These are phyloP conservation scores for Atherinomorus stipes DNA, from an alignment of 2,113 vertebrate species.

Conservation along the genomic window DNA sequence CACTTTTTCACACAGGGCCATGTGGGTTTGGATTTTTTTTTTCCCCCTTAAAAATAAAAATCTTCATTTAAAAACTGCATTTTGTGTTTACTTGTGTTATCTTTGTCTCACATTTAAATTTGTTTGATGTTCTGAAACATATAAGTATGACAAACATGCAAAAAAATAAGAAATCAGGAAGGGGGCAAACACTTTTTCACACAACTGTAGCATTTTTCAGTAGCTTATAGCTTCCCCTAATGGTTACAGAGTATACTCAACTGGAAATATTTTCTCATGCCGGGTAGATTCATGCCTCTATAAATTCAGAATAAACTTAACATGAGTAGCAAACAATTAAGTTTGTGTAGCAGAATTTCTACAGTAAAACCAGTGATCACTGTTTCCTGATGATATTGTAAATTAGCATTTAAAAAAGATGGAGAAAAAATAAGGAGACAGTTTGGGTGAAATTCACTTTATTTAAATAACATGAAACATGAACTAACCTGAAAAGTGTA, in stretches of 20 bases:
- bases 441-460: neutral
- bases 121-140: too few relatives aligned
- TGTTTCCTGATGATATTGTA: neutral
- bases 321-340: neutral
- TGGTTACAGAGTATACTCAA: conserved; percentile 27
- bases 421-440: neutral
- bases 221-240: conserved; percentile 18
- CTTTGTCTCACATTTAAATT: too few relatives aligned
- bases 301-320: neutral
- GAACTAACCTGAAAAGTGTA: neutral
- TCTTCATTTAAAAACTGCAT: too few relatives aligned
- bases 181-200: too few relatives aligned
- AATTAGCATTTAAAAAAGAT: neutral
- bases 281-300: neutral
- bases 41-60: too few relatives aligned
- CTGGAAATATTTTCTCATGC: neutral
- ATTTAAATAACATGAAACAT: neutral
- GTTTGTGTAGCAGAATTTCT: too few relatives aligned
- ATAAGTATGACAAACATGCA: too few relatives aligned
- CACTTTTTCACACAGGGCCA: too few relatives aligned
- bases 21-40: too few relatives aligned
- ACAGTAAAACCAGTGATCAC: neutral
- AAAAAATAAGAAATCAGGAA: too few relatives aligned
- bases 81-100: too few relatives aligned
- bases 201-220: neutral